These are phyloP conservation scores for Bambusicola thoracicus DNA, from an alignment of 2,113 vertebrate species.

Conservation along the genomic window DNA sequence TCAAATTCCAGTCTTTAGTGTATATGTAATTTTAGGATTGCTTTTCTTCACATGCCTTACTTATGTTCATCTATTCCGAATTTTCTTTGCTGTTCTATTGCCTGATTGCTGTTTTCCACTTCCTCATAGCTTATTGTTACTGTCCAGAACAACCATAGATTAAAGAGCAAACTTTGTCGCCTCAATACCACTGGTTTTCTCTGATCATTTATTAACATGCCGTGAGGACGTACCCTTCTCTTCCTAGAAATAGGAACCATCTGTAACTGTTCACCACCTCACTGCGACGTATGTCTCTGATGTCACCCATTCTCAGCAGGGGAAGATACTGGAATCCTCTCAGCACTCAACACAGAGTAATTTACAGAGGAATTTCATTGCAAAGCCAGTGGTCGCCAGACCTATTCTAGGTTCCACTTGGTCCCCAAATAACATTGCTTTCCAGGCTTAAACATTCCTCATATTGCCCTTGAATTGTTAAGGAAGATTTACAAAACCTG, in stretches of 20 bases:
- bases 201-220: neutral
- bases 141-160: neutral
- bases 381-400: neutral
- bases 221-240: neutral
- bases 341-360: neutral
- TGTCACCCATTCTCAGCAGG: neutral
- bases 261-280: neutral
- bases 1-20: neutral
- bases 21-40: neutral
- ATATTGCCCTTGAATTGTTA: neutral
- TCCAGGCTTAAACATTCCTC: neutral
- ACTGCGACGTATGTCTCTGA: neutral
- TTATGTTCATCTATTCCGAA: neutral
- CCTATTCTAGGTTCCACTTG: neutral
- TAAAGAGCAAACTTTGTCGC: neutral
- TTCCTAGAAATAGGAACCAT: neutral
- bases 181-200: neutral
- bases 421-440: neutral
- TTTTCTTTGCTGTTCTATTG: constrained; percentile 15
- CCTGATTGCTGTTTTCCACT: neutral
- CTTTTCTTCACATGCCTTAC: neutral
- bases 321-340: neutral
- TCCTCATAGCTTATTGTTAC: constrained; percentile 22
- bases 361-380: neutral
- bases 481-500: neutral